A percentile compares a stretch with the other conserved stretches of the same genome.
phyloP scores from a whole-genome alignment of 2,797 vertebrate genomes.

The Catostomus latipinnis region DNA sequence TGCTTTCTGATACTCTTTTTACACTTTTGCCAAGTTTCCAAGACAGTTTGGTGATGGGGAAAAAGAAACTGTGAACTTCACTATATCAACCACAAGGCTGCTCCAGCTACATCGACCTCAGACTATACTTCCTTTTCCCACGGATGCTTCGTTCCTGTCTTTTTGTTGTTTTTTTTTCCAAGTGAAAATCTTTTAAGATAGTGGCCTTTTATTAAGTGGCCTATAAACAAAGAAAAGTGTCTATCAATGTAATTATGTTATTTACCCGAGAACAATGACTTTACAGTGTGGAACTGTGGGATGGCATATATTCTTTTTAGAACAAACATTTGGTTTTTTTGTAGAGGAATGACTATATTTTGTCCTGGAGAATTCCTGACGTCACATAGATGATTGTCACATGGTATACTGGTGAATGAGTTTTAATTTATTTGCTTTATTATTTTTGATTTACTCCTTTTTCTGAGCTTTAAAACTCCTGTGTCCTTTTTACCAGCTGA shows the following conservation, averaged over 20 bases:
- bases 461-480: constrained; percentile 68
- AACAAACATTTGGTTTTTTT: constrained; percentile 74
- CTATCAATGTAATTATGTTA: constrained; percentile 65
- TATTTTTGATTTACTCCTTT: constrained; percentile 56
- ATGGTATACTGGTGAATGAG: constrained; percentile 75
- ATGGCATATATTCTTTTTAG: constrained; percentile 68
- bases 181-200: constrained; percentile 75
- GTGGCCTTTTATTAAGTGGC: constrained; percentile 79
- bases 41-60: constrained; percentile 68
- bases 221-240: constrained; percentile 72
- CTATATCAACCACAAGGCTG: constrained; percentile 80
- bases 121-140: constrained; percentile 51
- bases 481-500: constrained; percentile 80
- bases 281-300: constrained; percentile 67
- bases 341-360: constrained; percentile 64
- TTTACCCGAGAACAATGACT: constrained; percentile 73
- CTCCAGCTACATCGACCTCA: constrained; percentile 69
- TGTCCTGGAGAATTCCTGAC: constrained; percentile 79
- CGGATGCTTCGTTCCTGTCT: constrained; percentile 64
- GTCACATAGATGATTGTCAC: constrained; percentile 68
- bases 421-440: constrained; percentile 81
- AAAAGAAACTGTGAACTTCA: constrained; percentile 80
- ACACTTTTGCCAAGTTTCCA: constrained; percentile 76
- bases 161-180: constrained; percentile 57
- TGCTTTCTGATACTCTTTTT: constrained; percentile 67